Conservation (phyloP, 2,797 vertebrate genomes). For the Xyrichtys novacula region DNA sequence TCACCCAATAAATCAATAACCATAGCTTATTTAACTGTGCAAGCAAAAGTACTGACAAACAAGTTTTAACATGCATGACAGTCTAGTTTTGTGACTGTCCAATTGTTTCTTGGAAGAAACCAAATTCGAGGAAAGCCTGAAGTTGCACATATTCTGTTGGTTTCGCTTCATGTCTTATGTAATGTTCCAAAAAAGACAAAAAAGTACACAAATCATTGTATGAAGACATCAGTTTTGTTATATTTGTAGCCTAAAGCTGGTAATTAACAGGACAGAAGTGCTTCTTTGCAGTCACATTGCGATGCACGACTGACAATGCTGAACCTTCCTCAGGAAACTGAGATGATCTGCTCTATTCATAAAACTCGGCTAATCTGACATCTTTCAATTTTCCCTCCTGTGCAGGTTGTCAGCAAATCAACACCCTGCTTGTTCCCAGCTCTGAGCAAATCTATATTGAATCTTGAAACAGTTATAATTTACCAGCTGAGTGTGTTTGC, state of each 20-base stretch:
- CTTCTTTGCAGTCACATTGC: background rate
- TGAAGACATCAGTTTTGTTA: background rate
- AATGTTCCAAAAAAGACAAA: background rate
- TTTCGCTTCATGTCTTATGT: background rate
- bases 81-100: background rate
- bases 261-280: background rate
- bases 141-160: conserved; percentile 3
- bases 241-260: background rate
- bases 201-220: background rate
- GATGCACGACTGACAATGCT: background rate
- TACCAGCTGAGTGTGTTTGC: conserved; percentile 1
- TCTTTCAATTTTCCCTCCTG: conserved; percentile 11
- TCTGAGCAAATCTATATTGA: conserved; percentile 36
- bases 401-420: conserved; percentile 32
- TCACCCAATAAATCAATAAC: no score
- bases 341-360: conserved; percentile 3
- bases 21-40: no score
- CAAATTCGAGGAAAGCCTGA: no score
- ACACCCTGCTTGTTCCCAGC: background rate
- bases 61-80: background rate
- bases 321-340: no score
- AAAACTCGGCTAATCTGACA: conserved; percentile 24
- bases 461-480: conserved; percentile 22
- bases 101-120: background rate
- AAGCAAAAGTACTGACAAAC: no score